These are phyloP conservation scores for Drosophila quinaria DNA, from an alignment of 2,888 invertebrate genomes.

Conservation along the genomic window DNA sequence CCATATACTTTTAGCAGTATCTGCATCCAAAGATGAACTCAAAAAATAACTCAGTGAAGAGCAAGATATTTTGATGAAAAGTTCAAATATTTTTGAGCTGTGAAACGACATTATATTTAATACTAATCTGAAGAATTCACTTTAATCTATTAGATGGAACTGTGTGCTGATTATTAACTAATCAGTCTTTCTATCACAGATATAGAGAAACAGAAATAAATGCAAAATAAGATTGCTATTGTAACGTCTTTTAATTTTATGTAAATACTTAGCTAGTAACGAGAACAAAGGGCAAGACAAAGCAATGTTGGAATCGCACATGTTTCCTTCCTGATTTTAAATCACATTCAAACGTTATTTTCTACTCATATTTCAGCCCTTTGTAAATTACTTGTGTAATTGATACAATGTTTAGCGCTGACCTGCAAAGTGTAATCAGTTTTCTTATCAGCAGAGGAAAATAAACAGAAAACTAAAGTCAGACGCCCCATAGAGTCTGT, in stretches of 20 bases:
- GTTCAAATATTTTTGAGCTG: no score
- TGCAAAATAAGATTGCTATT: not conserved
- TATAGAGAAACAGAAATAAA: not conserved
- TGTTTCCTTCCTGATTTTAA: not conserved
- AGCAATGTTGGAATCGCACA: not conserved
- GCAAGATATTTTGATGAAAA: no score
- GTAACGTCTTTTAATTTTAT: not conserved
- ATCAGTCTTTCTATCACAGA: not conserved
- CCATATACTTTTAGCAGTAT: no score
- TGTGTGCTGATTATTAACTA: not conserved
- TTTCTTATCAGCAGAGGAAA: constrained; percentile 5
- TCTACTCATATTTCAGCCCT: not conserved
- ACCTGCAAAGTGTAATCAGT: constrained; percentile 32
- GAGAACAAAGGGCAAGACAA: not conserved
- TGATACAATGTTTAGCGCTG: constrained; percentile 11
- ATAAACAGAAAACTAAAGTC: not conserved
- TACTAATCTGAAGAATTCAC: not conserved
- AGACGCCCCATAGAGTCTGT: constrained; percentile 14
- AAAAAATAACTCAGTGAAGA: no score
- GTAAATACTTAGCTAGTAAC: not conserved
- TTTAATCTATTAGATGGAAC: not conserved
- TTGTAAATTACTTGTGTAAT: constrained; percentile 1
- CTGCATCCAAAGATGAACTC: no score
- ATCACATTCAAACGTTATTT: not conserved
- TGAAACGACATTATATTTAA: no score